Conservation (phyloP, 2,113 vertebrate genomes). For the Gasterosteus nipponicus region DNA sequence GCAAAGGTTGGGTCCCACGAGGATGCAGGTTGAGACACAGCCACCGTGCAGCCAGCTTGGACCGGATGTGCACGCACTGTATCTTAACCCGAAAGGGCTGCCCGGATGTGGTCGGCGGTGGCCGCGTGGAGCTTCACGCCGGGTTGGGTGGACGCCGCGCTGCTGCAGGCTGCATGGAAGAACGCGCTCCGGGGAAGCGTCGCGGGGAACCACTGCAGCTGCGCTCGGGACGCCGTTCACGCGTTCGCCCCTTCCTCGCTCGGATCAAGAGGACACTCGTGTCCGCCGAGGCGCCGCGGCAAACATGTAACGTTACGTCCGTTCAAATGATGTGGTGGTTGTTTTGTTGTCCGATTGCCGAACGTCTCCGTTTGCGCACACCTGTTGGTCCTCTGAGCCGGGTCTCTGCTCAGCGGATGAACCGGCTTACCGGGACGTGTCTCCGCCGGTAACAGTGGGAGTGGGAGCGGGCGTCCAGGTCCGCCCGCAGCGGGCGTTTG, state of each 20-base stretch:
- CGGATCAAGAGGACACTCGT: conserved; percentile 16
- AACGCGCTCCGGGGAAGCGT: background rate
- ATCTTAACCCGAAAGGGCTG: conserved; percentile 15
- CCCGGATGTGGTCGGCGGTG: background rate
- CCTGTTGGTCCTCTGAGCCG: too few species aligned
- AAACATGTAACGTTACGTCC: conserved; percentile 39
- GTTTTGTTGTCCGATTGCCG: background rate
- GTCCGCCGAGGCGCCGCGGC: conserved; percentile 14
- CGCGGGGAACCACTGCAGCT: background rate
- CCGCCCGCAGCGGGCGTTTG: too few species aligned
- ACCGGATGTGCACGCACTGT: background rate
- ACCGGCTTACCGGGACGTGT: too few species aligned
- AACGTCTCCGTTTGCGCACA: too few species aligned
- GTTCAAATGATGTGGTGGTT: background rate
- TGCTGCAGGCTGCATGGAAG: conserved; percentile 5
- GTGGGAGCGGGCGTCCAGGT: too few species aligned
- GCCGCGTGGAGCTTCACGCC: fast-evolving
- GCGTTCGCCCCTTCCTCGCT: background rate
- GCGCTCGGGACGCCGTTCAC: background rate
- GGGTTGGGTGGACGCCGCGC: background rate
- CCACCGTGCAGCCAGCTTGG: background rate
- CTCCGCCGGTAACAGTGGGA: too few species aligned
- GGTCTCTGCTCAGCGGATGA: too few species aligned
- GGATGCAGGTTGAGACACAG: too few species aligned
- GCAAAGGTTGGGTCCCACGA: too few species aligned